Conservation (phyloP, 1,140 invertebrate species). For the Drosophila lacertosa region DNA sequence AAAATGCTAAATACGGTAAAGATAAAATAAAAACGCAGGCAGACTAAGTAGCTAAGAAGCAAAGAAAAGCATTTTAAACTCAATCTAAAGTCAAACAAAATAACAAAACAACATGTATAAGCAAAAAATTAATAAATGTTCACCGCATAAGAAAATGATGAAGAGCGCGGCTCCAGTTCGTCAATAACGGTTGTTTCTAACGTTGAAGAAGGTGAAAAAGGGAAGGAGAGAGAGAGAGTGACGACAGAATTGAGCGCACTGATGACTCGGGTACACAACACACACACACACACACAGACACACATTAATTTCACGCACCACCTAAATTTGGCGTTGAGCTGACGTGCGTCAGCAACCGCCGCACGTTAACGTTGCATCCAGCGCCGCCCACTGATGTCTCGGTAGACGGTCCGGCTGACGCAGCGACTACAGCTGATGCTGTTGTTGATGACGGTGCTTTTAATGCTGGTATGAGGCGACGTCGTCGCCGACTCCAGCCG, state of each 20-base stretch:
- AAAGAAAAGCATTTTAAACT: conserved; percentile 27
- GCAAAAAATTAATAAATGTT: conserved; percentile 35
- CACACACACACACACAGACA: conserved; percentile 5
- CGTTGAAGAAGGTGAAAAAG: conserved; percentile 1
- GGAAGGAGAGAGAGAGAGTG: background rate
- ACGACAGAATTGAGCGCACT: conserved; percentile 1
- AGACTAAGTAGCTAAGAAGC: conserved; percentile 14
- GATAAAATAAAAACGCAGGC: conserved; percentile 24
- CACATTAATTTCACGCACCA: conserved; percentile 49
- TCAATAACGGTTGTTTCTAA: conserved; percentile 60
- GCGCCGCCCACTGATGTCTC: conserved; percentile 14
- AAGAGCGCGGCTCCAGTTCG: conserved; percentile 75
- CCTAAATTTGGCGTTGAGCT: conserved; percentile 76
- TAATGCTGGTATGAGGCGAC: conserved; percentile 27
- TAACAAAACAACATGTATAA: conserved; percentile 7
- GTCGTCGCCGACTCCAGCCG: conserved; percentile 44
- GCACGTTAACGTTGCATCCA: conserved; percentile 7
- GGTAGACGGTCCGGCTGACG: background rate
- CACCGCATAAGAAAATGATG: conserved; percentile 79
- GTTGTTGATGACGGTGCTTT: conserved; percentile 7
- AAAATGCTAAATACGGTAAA: conserved; percentile 4
- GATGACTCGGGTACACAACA: conserved; percentile 2
- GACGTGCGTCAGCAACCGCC: conserved; percentile 63
- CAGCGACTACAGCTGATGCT: conserved; percentile 5
- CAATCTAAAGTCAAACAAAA: conserved; percentile 2